Base-by-base conservation (phyloP, 2,888 invertebrate genomes). In the Apodemia mormo region DNA sequence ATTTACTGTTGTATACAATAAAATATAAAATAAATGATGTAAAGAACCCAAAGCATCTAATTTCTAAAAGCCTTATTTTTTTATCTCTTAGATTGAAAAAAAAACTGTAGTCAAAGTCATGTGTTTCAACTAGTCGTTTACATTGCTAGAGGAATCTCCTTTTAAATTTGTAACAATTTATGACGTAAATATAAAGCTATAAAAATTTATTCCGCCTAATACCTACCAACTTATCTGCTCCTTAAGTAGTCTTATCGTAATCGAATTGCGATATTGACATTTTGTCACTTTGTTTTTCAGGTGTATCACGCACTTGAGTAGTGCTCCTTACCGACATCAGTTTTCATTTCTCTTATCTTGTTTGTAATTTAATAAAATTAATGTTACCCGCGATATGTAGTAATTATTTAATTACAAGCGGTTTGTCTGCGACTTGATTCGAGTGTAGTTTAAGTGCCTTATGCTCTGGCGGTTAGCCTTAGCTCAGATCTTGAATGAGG, bases 281-380 rank as follows among this genome's bases (percentile, higher is more conserved):
- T 69, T 70, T 72, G 71, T 72, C 69, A 68, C 66, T 65, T 72
- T 73, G 66, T 73, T 74, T 71, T 72, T 66, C n/a, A 65, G 30
- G 67, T 54, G 6, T 70, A 74, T 74, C 76, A 77, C 76, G 76
- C 72, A 71, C 66, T 64, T 43, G 67, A 67, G 66, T 70, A 65
- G 75, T 77, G 58, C 71, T 67, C 71, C 70, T 73, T 49, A 71
- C 74, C 71, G 73, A 72, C 72, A 61, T 73, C 73, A 65, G 70
- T 61, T 61, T 61, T 61, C 6, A 33, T 30, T 61, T 30, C 33
- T 61, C 29, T 74, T 76, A 76, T 75, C 74, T 66, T 30, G 61
- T 30, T 30, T 10, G 30, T 33, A 30, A 33, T 14, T 33, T 58
- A 61, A 61, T 61, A 61, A 61, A 61, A 61, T 61, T 61, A 30